These are phyloP conservation scores for Pelodytes ibericus DNA, from an alignment of 2,797 vertebrate genomes.

Conservation along the genomic window DNA sequence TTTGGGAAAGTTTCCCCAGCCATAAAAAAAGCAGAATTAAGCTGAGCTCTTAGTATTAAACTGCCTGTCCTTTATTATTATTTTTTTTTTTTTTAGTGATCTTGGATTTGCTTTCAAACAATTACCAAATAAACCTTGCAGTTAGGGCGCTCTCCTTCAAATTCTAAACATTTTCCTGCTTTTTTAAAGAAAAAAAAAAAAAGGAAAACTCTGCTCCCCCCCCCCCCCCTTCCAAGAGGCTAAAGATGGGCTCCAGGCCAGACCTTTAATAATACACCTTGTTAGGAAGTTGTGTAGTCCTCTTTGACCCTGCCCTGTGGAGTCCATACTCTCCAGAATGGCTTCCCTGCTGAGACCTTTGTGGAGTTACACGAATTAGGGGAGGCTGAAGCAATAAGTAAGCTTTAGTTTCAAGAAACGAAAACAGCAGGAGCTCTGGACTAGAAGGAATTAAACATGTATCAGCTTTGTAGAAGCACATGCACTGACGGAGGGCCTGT, in stretches of 20 bases:
- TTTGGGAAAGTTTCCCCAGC: not conserved
- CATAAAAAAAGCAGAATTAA: not conserved
- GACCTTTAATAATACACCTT: conserved; percentile 58
- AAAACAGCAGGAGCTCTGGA: conserved; percentile 68
- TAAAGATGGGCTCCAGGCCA: not conserved
- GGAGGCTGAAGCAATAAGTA: conserved; percentile 63
- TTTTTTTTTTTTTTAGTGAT: not conserved
- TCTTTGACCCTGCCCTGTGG: conserved; percentile 70
- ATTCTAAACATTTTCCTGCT: not conserved
- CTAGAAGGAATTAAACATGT: conserved; percentile 72
- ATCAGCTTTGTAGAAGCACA: conserved; percentile 71
- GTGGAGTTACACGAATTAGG: conserved; percentile 61
- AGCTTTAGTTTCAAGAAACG: conserved; percentile 63
- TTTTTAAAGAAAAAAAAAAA: not conserved
- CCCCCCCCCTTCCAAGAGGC: too few species aligned
- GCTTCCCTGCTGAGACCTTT: conserved; percentile 64
- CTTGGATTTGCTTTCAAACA: not conserved
- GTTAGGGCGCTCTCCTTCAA: too few species aligned
- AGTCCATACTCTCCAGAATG: conserved; percentile 65
- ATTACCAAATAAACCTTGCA: not conserved
- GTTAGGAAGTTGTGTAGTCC: conserved; percentile 66
- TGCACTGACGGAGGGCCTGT: not conserved
- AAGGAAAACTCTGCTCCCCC: not conserved
- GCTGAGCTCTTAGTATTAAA: not conserved
- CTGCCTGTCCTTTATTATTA: too few species aligned